Percentiles rank a stretch among this genome's conserved stretches.
phyloP scores from a whole-genome alignment of 2,888 invertebrate species.

The Heteropelma amictum region DNA sequence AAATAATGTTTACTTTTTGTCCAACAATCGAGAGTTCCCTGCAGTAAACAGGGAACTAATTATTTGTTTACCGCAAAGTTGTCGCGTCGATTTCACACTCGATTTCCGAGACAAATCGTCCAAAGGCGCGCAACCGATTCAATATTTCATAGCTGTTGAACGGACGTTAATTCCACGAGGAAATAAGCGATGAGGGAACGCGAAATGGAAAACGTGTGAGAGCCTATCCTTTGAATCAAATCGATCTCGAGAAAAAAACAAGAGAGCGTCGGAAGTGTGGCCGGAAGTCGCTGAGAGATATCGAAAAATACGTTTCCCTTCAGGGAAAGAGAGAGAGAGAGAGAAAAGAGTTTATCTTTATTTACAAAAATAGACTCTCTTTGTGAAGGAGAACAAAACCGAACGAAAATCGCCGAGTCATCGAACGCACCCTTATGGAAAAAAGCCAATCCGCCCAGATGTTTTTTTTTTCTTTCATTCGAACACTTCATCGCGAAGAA shows the following conservation, averaged over 20 bases:
- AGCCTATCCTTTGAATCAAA: conserved; percentile 70
- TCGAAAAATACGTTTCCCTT: conserved; percentile 56
- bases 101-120: conserved; percentile 26
- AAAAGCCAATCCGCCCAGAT: conserved; percentile 8
- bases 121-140: conserved; percentile 54
- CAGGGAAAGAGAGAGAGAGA: too few species aligned
- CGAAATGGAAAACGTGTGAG: neutral
- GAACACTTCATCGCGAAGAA: neutral
- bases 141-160: conserved; percentile 20
- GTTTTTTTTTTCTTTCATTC: conserved; percentile 16
- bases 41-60: neutral
- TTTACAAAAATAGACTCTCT: neutral
- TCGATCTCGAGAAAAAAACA: conserved; percentile 66
- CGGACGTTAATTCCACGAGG: conserved; percentile 63
- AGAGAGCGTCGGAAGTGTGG: conserved; percentile 35
- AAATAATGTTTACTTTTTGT: too few species aligned
- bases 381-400: neutral
- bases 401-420: conserved; percentile 42
- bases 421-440: conserved; percentile 22
- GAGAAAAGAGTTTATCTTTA: conserved; percentile 35
- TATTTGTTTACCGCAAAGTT: too few species aligned
- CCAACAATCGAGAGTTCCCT: neutral
- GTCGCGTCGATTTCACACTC: conserved; percentile 13
- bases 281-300: conserved; percentile 62
- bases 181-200: conserved; percentile 67